Evolutionary conservation across 2,888 invertebrate genomes (phyloP).

Genomic region (Spilarctia lutea): DNA sequence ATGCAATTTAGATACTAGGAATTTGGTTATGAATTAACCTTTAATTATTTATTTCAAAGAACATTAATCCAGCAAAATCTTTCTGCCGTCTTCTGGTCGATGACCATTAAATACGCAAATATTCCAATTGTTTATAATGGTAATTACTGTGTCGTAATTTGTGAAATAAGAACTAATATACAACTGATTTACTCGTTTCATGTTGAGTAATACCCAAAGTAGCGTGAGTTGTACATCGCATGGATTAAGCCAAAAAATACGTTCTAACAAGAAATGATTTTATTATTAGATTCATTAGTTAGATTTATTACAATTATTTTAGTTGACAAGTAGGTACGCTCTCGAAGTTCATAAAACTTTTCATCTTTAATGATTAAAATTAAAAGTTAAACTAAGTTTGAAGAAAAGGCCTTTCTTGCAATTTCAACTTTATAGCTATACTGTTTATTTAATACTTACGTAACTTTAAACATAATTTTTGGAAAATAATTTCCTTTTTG

Average conservation of each 20-base stretch:
- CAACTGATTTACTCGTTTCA: constrained; percentile 67
- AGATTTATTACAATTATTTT: constrained; percentile 72
- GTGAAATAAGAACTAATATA: constrained; percentile 76
- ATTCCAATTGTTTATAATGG: constrained; percentile 55
- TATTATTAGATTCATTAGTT: too few relatives aligned
- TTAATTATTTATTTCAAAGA: too few relatives aligned
- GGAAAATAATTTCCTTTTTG: constrained; percentile 34
- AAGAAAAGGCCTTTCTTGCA: neutral
- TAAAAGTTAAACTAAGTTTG: neutral
- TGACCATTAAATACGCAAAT: constrained; percentile 57
- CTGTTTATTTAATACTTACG: neutral
- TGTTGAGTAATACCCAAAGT: constrained; percentile 46
- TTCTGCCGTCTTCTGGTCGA: constrained; percentile 26
- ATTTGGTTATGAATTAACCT: too few relatives aligned
- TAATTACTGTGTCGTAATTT: constrained; percentile 61
- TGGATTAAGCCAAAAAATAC: constrained; percentile 63
- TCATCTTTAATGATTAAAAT: constrained; percentile 38
- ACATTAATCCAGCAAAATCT: constrained; percentile 25
- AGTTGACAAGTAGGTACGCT: constrained; percentile 40
- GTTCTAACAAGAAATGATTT: constrained; percentile 67
- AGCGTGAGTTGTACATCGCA: too few relatives aligned
- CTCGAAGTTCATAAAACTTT: constrained; percentile 61
- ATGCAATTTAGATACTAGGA: too few relatives aligned
- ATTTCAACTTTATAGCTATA: neutral
- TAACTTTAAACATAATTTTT: constrained; percentile 1